These are phyloP conservation scores for Drosophila subobscura DNA, from an alignment of 1,140 invertebrate species.

Conservation along the genomic window DNA sequence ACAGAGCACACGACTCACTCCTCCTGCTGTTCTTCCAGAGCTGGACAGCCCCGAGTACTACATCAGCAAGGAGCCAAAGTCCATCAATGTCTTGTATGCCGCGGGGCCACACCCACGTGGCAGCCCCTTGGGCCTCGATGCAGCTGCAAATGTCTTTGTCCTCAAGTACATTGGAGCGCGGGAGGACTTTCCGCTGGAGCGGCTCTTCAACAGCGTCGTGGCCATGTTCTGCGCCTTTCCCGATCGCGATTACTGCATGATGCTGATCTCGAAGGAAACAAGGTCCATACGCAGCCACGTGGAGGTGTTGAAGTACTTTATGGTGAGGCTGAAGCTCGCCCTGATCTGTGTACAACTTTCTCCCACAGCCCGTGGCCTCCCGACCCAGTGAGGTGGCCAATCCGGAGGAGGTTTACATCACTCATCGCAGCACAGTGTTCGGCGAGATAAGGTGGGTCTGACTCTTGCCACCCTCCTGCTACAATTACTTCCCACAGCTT, in stretches of 20 bases:
- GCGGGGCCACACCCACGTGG: neutral
- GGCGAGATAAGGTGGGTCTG: constrained; percentile 50
- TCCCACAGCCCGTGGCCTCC: constrained; percentile 37
- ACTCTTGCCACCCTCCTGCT: neutral
- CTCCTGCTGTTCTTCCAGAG: constrained; percentile 13
- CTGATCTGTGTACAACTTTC: neutral
- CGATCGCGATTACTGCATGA: constrained; percentile 69
- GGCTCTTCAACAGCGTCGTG: constrained; percentile 39
- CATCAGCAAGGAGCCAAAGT: constrained; percentile 5
- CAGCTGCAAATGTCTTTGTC: constrained; percentile 58
- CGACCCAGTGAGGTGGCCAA: constrained; percentile 32
- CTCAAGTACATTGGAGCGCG: constrained; percentile 46
- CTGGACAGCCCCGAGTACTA: constrained; percentile 40
- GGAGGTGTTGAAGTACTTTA: constrained; percentile 65
- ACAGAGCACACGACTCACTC: neutral
- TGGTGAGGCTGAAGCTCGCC: constrained; percentile 23
- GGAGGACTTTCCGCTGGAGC: constrained; percentile 37
- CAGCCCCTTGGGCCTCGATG: neutral
- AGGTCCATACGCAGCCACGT: constrained; percentile 7
- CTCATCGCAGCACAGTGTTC: constrained; percentile 63
- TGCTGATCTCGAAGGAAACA: constrained; percentile 21
- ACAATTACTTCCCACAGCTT: constrained; percentile 15
- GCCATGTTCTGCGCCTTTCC: constrained; percentile 68
- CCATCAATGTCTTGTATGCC: constrained; percentile 33
- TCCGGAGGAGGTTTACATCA: constrained; percentile 51